A percentile compares a stretch with the other conserved stretches of the same genome.
phyloP scores from a whole-genome alignment of 2,113 vertebrate genomes.

The Dissostichus mawsoni region DNA sequence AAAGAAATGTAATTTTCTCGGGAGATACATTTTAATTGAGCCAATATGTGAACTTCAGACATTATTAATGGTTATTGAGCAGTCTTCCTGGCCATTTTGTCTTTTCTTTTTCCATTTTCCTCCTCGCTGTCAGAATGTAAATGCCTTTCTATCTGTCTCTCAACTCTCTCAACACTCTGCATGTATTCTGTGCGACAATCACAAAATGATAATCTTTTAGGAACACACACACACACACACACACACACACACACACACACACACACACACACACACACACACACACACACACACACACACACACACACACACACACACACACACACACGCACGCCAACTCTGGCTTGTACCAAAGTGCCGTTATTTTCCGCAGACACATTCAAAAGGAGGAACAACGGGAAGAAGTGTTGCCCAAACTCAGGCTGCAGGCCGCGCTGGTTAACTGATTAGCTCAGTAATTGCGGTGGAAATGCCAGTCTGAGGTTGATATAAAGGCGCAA shows the following conservation, averaged over 20 bases:
- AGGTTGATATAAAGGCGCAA: conserved; percentile 64
- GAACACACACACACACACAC: conserved; percentile 12
- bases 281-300: no score
- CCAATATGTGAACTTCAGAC: conserved; percentile 17
- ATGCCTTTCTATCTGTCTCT: conserved; percentile 47
- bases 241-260: conserved; percentile 24
- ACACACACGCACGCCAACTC: conserved; percentile 34
- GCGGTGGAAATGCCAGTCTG: conserved; percentile 62
- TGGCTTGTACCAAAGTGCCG: conserved; percentile 13
- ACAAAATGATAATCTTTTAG: conserved; percentile 59
- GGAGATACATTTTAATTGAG: conserved; percentile 13
- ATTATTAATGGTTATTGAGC: conserved; percentile 27
- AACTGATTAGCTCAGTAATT: conserved; percentile 71
- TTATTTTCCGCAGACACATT: conserved; percentile 34
- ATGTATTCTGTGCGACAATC: conserved; percentile 32
- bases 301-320: conserved; percentile 12
- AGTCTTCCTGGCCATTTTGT: neutral
- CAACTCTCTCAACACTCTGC: conserved; percentile 19
- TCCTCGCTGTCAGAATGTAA: conserved; percentile 28
- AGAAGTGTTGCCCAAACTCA: conserved; percentile 35
- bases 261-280: conserved; percentile 8
- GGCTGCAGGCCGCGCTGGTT: conserved; percentile 46
- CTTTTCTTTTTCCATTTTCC: neutral
- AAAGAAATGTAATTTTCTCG: neutral
- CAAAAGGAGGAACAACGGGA: conserved; percentile 14